phyloP scores from a whole-genome alignment of 2,113 vertebrate species.

The Chloropsis cyanopogon region DNA sequence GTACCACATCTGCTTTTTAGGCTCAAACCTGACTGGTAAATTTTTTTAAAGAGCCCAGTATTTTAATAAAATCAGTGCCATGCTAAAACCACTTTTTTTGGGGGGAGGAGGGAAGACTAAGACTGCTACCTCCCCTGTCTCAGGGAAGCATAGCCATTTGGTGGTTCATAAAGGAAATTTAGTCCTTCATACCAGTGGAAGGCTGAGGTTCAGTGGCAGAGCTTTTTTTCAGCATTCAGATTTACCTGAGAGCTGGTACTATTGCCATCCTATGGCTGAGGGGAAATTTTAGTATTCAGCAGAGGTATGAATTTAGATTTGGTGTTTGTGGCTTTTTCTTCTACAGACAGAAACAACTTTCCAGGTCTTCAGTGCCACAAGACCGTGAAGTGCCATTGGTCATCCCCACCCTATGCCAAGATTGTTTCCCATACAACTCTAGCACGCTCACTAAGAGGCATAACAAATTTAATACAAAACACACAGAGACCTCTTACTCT shows the following conservation, averaged over 20 bases:
- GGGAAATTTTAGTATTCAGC: neutral
- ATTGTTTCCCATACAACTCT: neutral
- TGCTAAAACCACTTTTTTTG: neutral
- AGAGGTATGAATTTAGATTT: neutral
- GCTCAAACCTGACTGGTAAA: neutral
- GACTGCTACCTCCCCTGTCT: neutral
- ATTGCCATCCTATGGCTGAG: neutral
- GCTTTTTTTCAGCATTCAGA: neutral
- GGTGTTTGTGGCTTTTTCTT: neutral
- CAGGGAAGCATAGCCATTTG: neutral
- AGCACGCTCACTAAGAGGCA: neutral
- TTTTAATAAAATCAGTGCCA: neutral
- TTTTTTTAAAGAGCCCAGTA: neutral
- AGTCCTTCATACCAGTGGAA: neutral
- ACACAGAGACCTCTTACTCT: neutral
- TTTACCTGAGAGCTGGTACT: neutral
- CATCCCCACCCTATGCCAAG: neutral
- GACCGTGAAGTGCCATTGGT: accelerated
- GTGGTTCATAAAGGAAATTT: neutral
- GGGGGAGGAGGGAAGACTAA: neutral
- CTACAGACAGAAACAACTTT: neutral
- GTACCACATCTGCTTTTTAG: neutral
- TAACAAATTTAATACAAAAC: neutral
- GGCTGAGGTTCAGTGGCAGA: neutral
- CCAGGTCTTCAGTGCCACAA: neutral